A percentile compares a stretch with the other conserved stretches of the same genome.
These are phyloP conservation scores for Meta bourneti DNA, from an alignment of 2,888 invertebrate genomes.

Conservation along the genomic window DNA sequence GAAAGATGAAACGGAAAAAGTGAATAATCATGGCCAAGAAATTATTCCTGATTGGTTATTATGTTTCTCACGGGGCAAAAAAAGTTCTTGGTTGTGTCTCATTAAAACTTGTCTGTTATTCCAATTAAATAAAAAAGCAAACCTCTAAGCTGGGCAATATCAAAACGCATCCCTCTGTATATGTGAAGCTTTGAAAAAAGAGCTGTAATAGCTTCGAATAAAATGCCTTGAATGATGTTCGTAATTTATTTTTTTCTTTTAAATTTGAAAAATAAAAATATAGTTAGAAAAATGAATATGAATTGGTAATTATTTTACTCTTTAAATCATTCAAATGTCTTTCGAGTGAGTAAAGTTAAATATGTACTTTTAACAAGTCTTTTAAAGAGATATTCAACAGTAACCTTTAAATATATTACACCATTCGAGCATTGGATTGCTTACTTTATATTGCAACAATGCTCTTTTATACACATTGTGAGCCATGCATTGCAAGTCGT, in stretches of 20 bases:
- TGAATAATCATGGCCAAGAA: constrained; percentile 32
- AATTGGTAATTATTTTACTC: neutral
- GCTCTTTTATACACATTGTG: too few relatives aligned
- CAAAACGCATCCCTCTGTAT: neutral
- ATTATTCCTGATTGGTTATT: constrained; percentile 32
- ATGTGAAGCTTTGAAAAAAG: neutral
- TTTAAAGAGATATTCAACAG: too few relatives aligned
- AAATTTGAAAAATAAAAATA: neutral
- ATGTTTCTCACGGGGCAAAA: constrained; percentile 19
- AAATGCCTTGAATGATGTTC: neutral
- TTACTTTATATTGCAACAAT: too few relatives aligned
- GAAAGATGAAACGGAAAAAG: constrained; percentile 27
- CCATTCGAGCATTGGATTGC: too few relatives aligned
- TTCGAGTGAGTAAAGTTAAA: too few relatives aligned
- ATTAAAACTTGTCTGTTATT: constrained; percentile 35
- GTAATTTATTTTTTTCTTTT: neutral
- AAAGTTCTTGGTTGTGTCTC: neutral
- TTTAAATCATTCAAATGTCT: neutral
- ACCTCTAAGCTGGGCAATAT: neutral
- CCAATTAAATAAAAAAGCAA: constrained; percentile 12
- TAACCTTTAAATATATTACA: too few relatives aligned
- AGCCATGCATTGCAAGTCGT: too few relatives aligned
- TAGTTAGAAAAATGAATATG: neutral
- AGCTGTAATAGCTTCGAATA: neutral
- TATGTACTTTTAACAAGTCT: too few relatives aligned